A percentile compares a stretch with the other conserved stretches of the same genome.
Evolutionary conservation across 2,888 invertebrate genomes (phyloP).

Genomic region (Loripinus fragilis): DNA sequence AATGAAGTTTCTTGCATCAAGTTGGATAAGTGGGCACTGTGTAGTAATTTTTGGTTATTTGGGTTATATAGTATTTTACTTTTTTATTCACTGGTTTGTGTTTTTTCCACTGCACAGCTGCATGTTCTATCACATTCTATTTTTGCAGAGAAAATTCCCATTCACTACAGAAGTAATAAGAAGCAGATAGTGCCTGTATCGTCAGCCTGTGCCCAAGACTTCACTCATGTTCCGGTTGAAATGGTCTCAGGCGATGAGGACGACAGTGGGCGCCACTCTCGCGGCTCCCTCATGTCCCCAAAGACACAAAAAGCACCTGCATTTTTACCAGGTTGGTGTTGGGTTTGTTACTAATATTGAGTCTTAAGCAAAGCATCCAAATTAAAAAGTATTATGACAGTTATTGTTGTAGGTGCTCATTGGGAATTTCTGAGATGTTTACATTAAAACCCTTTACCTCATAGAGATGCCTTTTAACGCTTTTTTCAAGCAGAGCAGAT

Average conservation of each 20-base stretch:
- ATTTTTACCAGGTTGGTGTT: constrained; percentile 73
- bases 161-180: constrained; percentile 73
- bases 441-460: no score
- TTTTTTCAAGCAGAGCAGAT: no score
- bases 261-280: constrained; percentile 63
- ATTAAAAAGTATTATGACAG: no score
- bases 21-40: no score
- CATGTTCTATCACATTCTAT: constrained; percentile 6
- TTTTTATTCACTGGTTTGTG: no score
- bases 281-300: constrained; percentile 68
- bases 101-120: background rate
- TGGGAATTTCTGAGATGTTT: no score
- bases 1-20: no score
- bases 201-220: constrained; percentile 70
- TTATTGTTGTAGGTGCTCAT: no score
- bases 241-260: constrained; percentile 61
- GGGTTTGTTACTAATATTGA: constrained; percentile 35
- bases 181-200: constrained; percentile 70
- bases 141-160: constrained; percentile 77
- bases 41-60: no score
- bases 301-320: constrained; percentile 71
- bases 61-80: no score
- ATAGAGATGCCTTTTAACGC: no score
- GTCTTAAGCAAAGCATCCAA: no score
- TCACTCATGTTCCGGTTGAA: constrained; percentile 58